Percentiles rank a stretch among this genome's conserved stretches.
These are phyloP conservation scores for Myopa testacea DNA, from an alignment of 2,888 invertebrate genomes.

Conservation along the genomic window DNA sequence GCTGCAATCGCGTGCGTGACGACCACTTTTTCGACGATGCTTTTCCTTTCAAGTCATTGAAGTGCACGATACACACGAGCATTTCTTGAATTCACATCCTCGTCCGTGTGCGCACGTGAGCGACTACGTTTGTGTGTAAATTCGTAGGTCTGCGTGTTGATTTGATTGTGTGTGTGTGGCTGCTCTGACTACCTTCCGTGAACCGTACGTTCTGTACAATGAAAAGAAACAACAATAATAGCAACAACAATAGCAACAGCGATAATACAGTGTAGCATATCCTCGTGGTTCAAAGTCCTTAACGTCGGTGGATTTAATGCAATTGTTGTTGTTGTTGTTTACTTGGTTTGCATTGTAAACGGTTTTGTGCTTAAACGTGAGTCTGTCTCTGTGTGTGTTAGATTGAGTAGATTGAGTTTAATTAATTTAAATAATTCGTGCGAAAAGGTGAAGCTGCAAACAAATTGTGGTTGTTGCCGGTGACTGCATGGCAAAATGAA, in stretches of 20 bases:
- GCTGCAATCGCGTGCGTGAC: neutral
- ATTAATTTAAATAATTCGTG: slow-evolving; percentile 2
- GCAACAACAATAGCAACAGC: neutral
- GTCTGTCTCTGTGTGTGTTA: neutral
- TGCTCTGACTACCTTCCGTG: neutral
- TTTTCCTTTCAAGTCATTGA: neutral
- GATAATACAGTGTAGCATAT: neutral
- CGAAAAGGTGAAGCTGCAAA: neutral
- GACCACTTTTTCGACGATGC: neutral
- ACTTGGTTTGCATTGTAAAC: neutral
- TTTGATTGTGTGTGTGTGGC: slow-evolving; percentile 1
- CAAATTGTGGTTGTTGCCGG: neutral
- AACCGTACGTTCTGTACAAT: slow-evolving; percentile 10
- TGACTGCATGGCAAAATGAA: neutral
- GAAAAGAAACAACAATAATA: slow-evolving; percentile 1
- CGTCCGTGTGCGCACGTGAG: neutral
- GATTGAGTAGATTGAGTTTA: neutral
- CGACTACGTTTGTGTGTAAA: neutral
- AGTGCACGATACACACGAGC: neutral
- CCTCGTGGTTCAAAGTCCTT: neutral
- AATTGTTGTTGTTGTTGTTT: neutral
- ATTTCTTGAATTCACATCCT: slow-evolving; percentile 3
- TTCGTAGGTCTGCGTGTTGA: slow-evolving; percentile 21
- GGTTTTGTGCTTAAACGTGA: neutral
- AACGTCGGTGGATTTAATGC: neutral